phyloP scores from a whole-genome alignment of 2,797 vertebrate genomes.

The Hylomyscus alleni region DNA sequence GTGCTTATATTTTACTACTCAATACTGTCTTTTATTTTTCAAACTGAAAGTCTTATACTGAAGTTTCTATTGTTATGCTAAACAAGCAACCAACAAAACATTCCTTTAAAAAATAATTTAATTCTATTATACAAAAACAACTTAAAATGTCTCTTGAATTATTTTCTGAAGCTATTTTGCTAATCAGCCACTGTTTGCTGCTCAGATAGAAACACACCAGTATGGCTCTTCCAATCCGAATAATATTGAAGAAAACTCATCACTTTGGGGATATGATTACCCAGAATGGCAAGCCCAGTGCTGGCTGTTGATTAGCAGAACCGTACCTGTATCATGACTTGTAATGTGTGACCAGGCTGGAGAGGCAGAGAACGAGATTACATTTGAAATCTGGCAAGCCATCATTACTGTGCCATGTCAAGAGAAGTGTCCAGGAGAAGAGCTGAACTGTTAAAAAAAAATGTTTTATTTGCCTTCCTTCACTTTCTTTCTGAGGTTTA shows the following conservation, averaged over 20 bases:
- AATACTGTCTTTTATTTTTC: background rate
- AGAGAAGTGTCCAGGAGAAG: background rate
- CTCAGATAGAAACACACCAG: background rate
- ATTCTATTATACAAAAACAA: background rate
- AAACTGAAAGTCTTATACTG: background rate
- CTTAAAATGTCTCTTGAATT: background rate
- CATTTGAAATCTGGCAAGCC: background rate
- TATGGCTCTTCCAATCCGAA: slow-evolving; percentile 59
- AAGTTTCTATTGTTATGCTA: background rate
- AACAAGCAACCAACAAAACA: background rate
- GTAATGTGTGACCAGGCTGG: background rate
- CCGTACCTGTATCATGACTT: background rate
- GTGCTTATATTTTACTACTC: slow-evolving; percentile 27
- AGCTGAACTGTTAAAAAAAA: background rate
- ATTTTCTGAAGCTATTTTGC: slow-evolving; percentile 14
- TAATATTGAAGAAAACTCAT: slow-evolving; percentile 42
- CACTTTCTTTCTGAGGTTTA: background rate
- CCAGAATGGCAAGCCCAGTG: slow-evolving; percentile 14
- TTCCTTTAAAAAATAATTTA: background rate
- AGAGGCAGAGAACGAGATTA: slow-evolving; percentile 25
- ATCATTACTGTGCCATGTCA: background rate
- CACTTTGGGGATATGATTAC: slow-evolving; percentile 31
- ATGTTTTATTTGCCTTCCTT: background rate
- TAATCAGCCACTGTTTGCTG: slow-evolving; percentile 11
- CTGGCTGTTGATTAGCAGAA: background rate